These are phyloP conservation scores for Ditylenchus weischeri DNA, from an alignment of 2,888 invertebrate species.

Conservation along the genomic window DNA sequence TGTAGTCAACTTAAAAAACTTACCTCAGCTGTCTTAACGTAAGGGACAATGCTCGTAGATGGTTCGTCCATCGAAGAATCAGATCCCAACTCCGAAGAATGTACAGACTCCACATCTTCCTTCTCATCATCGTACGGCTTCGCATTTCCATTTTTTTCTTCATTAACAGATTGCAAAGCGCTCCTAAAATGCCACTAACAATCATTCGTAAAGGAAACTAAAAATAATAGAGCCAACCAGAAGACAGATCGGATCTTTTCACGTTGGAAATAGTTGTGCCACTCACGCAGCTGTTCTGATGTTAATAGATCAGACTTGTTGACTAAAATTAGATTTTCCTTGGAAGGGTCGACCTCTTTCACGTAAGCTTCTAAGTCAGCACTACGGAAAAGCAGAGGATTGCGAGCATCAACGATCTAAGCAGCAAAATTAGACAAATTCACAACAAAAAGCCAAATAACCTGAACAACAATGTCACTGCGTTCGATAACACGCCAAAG, in stretches of 20 bases:
- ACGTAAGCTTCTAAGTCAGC: constrained; percentile 85
- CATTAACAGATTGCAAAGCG: constrained; percentile 7
- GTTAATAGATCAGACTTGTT: constrained; percentile 93
- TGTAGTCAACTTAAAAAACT: too few species aligned
- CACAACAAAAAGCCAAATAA: constrained; percentile 4
- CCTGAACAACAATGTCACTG: constrained; percentile 61
- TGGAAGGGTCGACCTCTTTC: constrained; percentile 71
- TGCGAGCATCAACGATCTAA: constrained; percentile 92
- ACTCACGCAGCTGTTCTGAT: constrained; percentile 69
- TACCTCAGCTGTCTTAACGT: neutral
- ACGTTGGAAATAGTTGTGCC: constrained; percentile 60
- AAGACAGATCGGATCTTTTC: constrained; percentile 75
- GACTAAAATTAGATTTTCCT: constrained; percentile 78
- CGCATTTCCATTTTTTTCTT: neutral
- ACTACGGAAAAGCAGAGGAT: constrained; percentile 87
- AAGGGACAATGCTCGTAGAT: constrained; percentile 1
- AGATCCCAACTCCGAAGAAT: neutral
- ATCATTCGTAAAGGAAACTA: too few species aligned
- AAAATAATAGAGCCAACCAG: constrained; percentile 70
- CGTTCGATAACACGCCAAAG: constrained; percentile 97
- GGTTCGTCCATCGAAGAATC: constrained; percentile 2
- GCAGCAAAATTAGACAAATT: neutral
- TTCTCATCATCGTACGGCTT: neutral
- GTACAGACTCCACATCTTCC: neutral
- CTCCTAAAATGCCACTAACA: constrained; percentile 8